phyloP scores from a whole-genome alignment of 2,113 vertebrate genomes.

The Deroptyus accipitrinus region DNA sequence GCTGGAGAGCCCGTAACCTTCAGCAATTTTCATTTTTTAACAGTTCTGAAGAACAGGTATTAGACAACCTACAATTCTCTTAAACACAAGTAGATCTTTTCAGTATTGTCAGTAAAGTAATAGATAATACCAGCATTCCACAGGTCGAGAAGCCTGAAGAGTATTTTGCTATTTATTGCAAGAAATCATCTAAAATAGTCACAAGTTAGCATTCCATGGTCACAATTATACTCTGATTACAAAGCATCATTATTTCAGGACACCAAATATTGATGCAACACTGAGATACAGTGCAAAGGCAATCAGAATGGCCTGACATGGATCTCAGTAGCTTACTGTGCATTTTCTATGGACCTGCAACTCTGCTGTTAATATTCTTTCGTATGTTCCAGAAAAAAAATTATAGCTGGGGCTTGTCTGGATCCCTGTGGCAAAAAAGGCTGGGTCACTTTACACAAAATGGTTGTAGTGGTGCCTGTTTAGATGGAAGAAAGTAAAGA shows the following conservation, averaged over 20 bases:
- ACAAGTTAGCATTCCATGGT: background rate
- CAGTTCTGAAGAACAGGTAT: background rate
- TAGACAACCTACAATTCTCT: background rate
- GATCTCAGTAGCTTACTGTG: background rate
- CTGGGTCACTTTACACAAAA: background rate
- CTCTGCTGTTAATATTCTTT: background rate
- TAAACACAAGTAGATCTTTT: background rate
- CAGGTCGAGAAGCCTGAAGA: background rate
- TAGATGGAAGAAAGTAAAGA: background rate
- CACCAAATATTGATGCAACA: background rate
- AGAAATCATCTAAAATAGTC: background rate
- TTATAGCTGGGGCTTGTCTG: background rate
- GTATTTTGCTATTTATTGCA: background rate
- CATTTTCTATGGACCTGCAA: background rate
- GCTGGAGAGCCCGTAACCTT: slow-evolving; percentile 16
- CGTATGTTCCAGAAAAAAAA: background rate
- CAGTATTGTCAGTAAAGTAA: background rate
- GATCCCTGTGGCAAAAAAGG: background rate
- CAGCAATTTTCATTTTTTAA: background rate
- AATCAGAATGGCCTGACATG: background rate
- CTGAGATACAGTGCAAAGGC: background rate
- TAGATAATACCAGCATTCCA: background rate
- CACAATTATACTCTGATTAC: background rate
- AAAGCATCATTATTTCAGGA: background rate
- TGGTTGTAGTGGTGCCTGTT: background rate